These are phyloP conservation scores for Tupiocoris notatus DNA, from an alignment of 2,888 invertebrate species.

Conservation along the genomic window DNA sequence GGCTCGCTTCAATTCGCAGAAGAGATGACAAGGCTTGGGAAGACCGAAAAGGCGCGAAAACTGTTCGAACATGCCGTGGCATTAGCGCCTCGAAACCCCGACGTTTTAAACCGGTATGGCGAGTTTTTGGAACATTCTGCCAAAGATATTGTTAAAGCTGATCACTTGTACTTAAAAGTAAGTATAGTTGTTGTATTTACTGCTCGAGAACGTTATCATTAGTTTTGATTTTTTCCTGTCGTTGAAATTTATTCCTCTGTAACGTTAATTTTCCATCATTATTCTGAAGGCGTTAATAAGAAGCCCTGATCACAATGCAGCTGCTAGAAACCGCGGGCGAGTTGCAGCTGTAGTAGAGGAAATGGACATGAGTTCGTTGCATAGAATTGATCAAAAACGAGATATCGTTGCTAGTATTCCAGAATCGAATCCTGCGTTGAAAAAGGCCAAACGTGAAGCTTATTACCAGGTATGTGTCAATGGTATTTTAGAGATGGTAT, in stretches of 20 bases:
- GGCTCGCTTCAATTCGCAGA: constrained; percentile 79
- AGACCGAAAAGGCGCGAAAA: constrained; percentile 79
- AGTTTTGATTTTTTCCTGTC: constrained; percentile 3
- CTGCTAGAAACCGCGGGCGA: constrained; percentile 75
- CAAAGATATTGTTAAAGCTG: constrained; percentile 82
- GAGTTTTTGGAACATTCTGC: constrained; percentile 86
- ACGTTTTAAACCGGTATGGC: constrained; percentile 87
- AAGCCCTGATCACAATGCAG: constrained; percentile 78
- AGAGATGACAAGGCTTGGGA: constrained; percentile 79
- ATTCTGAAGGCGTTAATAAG: constrained; percentile 68
- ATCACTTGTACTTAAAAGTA: constrained; percentile 82
- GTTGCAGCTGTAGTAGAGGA: constrained; percentile 87
- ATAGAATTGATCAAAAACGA: constrained; percentile 79
- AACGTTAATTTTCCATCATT: too few species aligned
- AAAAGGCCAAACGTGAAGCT: constrained; percentile 88
- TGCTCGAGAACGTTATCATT: not conserved
- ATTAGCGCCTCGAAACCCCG: constrained; percentile 87
- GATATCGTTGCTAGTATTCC: constrained; percentile 79
- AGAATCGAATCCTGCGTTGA: constrained; percentile 72
- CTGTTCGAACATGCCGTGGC: constrained; percentile 88
- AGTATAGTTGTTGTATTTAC: not conserved
- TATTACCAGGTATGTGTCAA: constrained; percentile 89
- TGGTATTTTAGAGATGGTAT: too few species aligned
- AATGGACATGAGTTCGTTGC: constrained; percentile 75
- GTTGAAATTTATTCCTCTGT: not conserved